Percentiles rank a stretch among this genome's conserved stretches.
These are phyloP conservation scores for Hypolimnas misippus DNA, from an alignment of 2,888 invertebrate genomes.

Conservation along the genomic window DNA sequence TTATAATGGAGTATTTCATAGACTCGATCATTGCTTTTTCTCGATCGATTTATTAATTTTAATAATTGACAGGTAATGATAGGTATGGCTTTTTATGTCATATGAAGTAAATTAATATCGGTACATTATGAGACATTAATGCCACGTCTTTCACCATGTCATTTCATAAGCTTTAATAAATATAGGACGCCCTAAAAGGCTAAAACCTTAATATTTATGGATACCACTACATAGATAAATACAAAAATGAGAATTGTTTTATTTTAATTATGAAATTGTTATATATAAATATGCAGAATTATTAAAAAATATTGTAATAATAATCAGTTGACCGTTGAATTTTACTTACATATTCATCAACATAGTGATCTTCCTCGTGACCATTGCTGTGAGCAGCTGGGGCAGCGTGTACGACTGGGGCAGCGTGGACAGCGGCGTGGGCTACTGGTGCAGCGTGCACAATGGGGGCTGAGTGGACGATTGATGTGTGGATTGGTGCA, in stretches of 20 bases:
- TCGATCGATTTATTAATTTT: conserved; percentile 3
- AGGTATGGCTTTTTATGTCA: neutral
- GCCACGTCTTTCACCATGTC: neutral
- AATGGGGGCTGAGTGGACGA: conserved; percentile 46
- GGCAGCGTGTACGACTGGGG: conserved; percentile 51
- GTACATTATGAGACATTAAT: conserved; percentile 4
- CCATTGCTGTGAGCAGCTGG: conserved; percentile 43
- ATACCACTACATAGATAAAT: too few relatives aligned
- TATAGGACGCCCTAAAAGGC: neutral
- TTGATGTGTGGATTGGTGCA: conserved; percentile 48
- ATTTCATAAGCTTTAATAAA: neutral
- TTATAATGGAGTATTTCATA: neutral
- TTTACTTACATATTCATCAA: conserved; percentile 75
- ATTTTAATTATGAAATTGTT: neutral
- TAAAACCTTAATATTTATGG: neutral
- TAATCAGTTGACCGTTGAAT: neutral
- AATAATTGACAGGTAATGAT: conserved; percentile 3
- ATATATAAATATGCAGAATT: too few relatives aligned
- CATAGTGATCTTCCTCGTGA: conserved; percentile 68
- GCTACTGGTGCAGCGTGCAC: conserved; percentile 45
- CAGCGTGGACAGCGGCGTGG: conserved; percentile 48
- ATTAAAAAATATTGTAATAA: neutral
- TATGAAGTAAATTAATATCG: conserved; percentile 7
- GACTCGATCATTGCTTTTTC: neutral
- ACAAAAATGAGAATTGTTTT: neutral